These are phyloP conservation scores for Acanthosepion pharaonis DNA, from an alignment of 2,888 invertebrate genomes.

Conservation along the genomic window DNA sequence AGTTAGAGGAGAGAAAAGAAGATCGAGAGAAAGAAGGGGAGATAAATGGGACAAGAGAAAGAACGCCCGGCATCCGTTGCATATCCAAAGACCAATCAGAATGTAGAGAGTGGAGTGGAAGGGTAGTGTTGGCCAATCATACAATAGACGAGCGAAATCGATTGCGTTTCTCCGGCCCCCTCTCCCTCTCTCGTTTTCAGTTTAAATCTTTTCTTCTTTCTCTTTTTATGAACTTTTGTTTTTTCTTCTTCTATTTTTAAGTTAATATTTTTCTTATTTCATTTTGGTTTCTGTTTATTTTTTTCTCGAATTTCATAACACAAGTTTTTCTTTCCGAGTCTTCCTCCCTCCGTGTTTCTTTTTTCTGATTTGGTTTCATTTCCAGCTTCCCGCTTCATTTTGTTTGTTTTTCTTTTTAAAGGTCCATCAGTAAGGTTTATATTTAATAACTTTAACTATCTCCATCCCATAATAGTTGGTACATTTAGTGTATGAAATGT, in stretches of 20 bases:
- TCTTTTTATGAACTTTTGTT: not conserved
- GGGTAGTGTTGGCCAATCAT: not conserved
- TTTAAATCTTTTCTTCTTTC: not conserved
- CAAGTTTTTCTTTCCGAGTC: too few species aligned
- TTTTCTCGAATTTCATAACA: too few species aligned
- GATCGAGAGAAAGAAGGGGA: not conserved
- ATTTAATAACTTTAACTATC: too few species aligned
- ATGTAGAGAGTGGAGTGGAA: not conserved
- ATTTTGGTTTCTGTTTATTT: too few species aligned
- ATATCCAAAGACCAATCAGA: not conserved
- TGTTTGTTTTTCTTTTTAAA: too few species aligned
- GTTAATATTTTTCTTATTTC: not conserved
- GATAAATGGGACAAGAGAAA: not conserved
- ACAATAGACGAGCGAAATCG: not conserved
- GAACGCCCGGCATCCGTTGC: not conserved
- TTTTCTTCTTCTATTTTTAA: not conserved
- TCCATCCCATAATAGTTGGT: too few species aligned
- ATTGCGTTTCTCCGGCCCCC: not conserved
- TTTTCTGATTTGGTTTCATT: too few species aligned
- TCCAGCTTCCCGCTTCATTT: too few species aligned
- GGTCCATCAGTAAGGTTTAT: too few species aligned
- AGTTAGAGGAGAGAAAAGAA: too few species aligned
- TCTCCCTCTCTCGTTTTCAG: not conserved
- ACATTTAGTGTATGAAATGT: too few species aligned
- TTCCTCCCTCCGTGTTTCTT: too few species aligned